A percentile compares a stretch with the other conserved stretches of the same genome.
These are phyloP conservation scores for Boleophthalmus pectinirostris DNA, from an alignment of 2,113 vertebrate species.

Conservation along the genomic window DNA sequence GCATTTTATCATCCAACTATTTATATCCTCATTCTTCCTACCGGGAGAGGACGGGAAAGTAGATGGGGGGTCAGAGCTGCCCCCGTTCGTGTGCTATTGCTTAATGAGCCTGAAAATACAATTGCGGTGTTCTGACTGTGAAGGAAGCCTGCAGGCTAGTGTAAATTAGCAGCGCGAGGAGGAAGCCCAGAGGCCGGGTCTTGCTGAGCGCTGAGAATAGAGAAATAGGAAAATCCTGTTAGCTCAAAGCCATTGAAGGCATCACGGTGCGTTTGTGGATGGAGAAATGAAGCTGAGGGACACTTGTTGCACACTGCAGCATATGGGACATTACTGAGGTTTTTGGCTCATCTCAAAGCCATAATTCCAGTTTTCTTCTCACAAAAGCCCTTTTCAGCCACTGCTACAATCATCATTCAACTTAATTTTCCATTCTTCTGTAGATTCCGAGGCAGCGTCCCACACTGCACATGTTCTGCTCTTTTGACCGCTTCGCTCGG, in stretches of 20 bases:
- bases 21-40: slow-evolving; percentile 29
- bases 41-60: slow-evolving; percentile 56
- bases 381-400: slow-evolving; percentile 63
- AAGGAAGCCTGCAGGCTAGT: slow-evolving; percentile 78
- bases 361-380: slow-evolving; percentile 54
- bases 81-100: slow-evolving; percentile 64
- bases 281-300: slow-evolving; percentile 21
- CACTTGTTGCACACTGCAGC: slow-evolving; percentile 63
- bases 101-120: slow-evolving; percentile 86
- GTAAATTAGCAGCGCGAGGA: slow-evolving; percentile 79
- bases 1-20: slow-evolving; percentile 38
- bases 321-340: slow-evolving; percentile 50
- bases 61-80: slow-evolving; percentile 40
- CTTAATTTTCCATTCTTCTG: slow-evolving; percentile 70
- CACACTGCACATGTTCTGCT: slow-evolving; percentile 76
- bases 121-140: slow-evolving; percentile 79
- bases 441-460: slow-evolving; percentile 55
- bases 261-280: slow-evolving; percentile 61
- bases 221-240: slow-evolving; percentile 67
- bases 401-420: slow-evolving; percentile 70
- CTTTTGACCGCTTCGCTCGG: slow-evolving; percentile 76
- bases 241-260: slow-evolving; percentile 56
- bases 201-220: slow-evolving; percentile 75
- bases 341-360: slow-evolving; percentile 62
- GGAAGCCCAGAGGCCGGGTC: slow-evolving; percentile 75